Conservation (phyloP, 2,888 invertebrate species). For the Chorisops tibialis region DNA sequence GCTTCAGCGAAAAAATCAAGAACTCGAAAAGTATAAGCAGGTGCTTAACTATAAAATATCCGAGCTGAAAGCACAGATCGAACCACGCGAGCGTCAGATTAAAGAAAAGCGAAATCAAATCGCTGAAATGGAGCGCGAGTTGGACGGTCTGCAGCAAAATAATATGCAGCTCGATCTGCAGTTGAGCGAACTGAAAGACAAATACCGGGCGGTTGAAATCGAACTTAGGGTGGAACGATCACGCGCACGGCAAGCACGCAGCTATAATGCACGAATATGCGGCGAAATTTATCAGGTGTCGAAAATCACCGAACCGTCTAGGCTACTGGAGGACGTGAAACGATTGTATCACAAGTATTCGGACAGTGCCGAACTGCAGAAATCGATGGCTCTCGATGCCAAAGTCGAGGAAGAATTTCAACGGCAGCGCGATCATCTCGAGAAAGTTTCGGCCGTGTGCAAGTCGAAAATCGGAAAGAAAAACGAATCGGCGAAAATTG, state of each 20-base stretch:
- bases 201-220: conserved; percentile 67
- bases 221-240: conserved; percentile 66
- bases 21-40: conserved; percentile 88
- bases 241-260: conserved; percentile 60
- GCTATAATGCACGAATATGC: conserved; percentile 69
- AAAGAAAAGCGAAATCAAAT: conserved; percentile 79
- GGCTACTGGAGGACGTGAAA: conserved; percentile 44
- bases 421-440: conserved; percentile 78
- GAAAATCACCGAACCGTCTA: conserved; percentile 68
- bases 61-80: conserved; percentile 81
- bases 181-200: conserved; percentile 72
- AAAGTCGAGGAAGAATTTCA: conserved; percentile 72
- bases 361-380: conserved; percentile 65
- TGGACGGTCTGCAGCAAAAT: conserved; percentile 73
- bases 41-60: conserved; percentile 86
- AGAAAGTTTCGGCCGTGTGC: conserved; percentile 47
- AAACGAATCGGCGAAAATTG: conserved; percentile 51
- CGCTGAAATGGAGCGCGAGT: conserved; percentile 76
- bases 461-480: conserved; percentile 34
- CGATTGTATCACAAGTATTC: conserved; percentile 59
- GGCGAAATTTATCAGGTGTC: conserved; percentile 79
- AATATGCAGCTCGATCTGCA: conserved; percentile 67
- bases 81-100: conserved; percentile 81
- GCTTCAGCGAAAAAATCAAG: conserved; percentile 78
- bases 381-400: conserved; percentile 65